phyloP scores from a whole-genome alignment of 2,797 vertebrate species.

The Jordanella pulchra region DNA sequence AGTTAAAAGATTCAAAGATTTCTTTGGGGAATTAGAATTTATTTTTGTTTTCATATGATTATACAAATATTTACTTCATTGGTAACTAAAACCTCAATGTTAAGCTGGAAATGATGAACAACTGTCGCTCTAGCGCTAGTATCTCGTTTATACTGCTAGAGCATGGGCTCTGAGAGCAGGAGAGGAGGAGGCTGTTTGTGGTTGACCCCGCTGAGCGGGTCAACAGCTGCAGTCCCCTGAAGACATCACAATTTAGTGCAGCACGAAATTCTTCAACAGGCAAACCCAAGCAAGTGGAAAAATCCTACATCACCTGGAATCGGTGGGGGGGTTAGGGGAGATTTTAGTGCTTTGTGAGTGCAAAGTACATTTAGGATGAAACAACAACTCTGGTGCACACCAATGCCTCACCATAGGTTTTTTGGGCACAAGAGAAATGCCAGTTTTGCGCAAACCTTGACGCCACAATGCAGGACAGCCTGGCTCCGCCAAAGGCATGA shows the following conservation, averaged over 20 bases:
- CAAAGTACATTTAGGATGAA: conserved; percentile 63
- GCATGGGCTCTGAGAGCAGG: not conserved
- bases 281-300: conserved; percentile 26
- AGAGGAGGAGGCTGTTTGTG: not conserved
- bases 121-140: not conserved
- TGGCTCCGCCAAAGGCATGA: conserved; percentile 90
- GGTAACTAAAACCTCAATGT: not conserved
- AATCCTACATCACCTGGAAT: conserved; percentile 33
- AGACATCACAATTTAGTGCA: not conserved
- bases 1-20: not conserved
- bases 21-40: not conserved
- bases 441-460: conserved; percentile 99
- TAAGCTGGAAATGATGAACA: not conserved
- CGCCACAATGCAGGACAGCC: conserved; percentile 98
- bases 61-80: not conserved
- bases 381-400: conserved; percentile 81
- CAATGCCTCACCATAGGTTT: conserved; percentile 95
- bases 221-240: not conserved
- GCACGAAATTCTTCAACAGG: not conserved
- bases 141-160: not conserved
- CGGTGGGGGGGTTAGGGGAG: conserved; percentile 34
- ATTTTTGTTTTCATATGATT: not conserved
- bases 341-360: conserved; percentile 51
- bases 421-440: conserved; percentile 98
- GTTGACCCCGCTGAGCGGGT: not conserved